These are phyloP conservation scores for Lingula anatina DNA, from an alignment of 2,888 invertebrate species.

Conservation along the genomic window DNA sequence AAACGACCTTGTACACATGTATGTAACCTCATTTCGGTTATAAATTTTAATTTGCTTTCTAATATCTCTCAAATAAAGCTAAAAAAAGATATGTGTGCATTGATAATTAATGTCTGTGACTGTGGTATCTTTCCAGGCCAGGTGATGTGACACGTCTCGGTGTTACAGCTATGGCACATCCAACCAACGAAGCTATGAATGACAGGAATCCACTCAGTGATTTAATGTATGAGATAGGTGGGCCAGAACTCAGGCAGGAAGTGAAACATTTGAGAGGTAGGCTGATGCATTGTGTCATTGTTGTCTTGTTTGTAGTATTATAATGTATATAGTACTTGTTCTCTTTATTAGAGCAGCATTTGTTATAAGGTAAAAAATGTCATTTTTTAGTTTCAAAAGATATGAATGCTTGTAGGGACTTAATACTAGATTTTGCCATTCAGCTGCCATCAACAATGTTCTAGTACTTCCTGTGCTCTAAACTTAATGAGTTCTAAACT, in stretches of 20 bases:
- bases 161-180: constrained; percentile 83
- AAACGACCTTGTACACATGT: too few species aligned
- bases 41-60: too few species aligned
- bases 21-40: too few species aligned
- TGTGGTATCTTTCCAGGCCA: constrained; percentile 61
- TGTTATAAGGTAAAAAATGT: not conserved
- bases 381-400: constrained; percentile 5
- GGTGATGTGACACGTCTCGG: constrained; percentile 82
- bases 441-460: too few species aligned
- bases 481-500: too few species aligned
- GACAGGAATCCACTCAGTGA: constrained; percentile 78
- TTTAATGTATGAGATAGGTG: constrained; percentile 73
- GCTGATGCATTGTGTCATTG: not conserved
- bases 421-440: too few species aligned
- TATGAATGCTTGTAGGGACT: not conserved
- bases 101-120: constrained; percentile 2
- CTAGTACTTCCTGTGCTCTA: too few species aligned
- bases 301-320: not conserved
- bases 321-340: not conserved
- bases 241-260: constrained; percentile 77
- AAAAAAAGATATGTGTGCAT: not conserved
- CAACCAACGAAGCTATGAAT: constrained; percentile 82
- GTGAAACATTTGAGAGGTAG: constrained; percentile 52
- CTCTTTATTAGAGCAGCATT: not conserved
- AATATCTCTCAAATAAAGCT: too few species aligned